Evolutionary conservation across 1,140 invertebrate species (phyloP), one percentile per base, ranked within the genome.

Genomic region (Drepana arcuata): DNA sequence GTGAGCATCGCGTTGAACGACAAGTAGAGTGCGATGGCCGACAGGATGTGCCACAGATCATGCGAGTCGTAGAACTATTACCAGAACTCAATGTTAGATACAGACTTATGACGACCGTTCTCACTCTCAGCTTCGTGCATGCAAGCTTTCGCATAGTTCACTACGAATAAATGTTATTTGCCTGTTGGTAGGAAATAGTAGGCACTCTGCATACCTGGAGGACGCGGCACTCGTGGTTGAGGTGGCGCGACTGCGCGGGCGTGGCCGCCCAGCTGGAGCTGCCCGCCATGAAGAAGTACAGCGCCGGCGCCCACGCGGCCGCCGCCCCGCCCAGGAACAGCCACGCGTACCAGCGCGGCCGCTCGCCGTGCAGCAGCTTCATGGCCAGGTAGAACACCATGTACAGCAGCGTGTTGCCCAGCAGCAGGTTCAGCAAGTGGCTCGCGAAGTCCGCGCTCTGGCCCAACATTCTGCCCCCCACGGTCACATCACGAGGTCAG

Each of bases 41-140:
- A 96, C 7, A 96, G 80, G 62, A 96, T 91, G 79, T 97, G 95
- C 95, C 95, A 97, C 34, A 95, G 88, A 60, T 97, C 95, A 74
- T 97, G 95, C 34, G 85, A 88, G 79, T 97, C 95, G 72, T 94
- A 96, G 69, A 96, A 96, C 45, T n/a, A n/a, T n/a, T n/a, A 89
- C 83, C 14, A 95, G 70, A 13, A 95, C 55, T 24, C 88, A 45
- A 1, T 7, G 16, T 10, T 15, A 16, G 9, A 2, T 11, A 14
- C 14, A 9, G 10, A 12, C 9, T n/a, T 16, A 16, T 10, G 7
- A 16, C 7, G 16, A 1, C 9, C 14, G 14, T n/a, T n/a, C n/a
- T n/a, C n/a, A n/a, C 11, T n/a, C n/a, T n/a, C n/a, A n/a, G n/a
- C n/a, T n/a, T n/a, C n/a, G n/a, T n/a, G n/a, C n/a, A n/a, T n/a